Conservation (phyloP, 2,888 invertebrate genomes). For the Watsonalla cultraria region DNA sequence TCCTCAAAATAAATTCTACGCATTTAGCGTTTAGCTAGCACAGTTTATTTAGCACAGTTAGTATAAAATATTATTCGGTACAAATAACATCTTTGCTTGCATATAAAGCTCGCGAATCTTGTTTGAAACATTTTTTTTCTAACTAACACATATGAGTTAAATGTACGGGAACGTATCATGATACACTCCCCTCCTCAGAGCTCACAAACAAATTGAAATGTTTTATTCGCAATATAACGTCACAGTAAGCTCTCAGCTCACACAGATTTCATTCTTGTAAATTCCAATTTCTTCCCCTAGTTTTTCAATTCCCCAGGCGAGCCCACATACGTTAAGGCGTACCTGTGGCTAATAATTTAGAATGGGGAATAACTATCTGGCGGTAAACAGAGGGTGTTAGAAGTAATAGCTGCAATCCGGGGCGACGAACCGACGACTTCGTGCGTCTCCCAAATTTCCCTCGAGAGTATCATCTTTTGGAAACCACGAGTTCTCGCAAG, state of each 20-base stretch:
- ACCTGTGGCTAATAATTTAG: conserved; percentile 63
- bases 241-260: neutral
- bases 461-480: conserved; percentile 41
- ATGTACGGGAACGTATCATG: too few relatives aligned
- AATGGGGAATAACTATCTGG: conserved; percentile 61
- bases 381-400: conserved; percentile 64
- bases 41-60: too few relatives aligned
- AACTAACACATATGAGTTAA: too few relatives aligned
- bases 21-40: too few relatives aligned
- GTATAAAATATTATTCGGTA: too few relatives aligned
- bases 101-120: too few relatives aligned
- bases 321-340: conserved; percentile 37
- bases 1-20: too few relatives aligned
- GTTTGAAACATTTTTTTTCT: too few relatives aligned
- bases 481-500: conserved; percentile 34
- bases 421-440: conserved; percentile 41
- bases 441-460: conserved; percentile 68
- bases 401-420: conserved; percentile 73
- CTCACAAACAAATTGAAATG: neutral
- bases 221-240: conserved; percentile 1
- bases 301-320: conserved; percentile 47
- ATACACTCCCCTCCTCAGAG: neutral
- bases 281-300: conserved; percentile 50
- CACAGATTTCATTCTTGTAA: conserved; percentile 32
- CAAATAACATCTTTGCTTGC: too few relatives aligned